These are phyloP conservation scores for Synodontis membranacea DNA, from an alignment of 2,113 vertebrate species.

Conservation along the genomic window DNA sequence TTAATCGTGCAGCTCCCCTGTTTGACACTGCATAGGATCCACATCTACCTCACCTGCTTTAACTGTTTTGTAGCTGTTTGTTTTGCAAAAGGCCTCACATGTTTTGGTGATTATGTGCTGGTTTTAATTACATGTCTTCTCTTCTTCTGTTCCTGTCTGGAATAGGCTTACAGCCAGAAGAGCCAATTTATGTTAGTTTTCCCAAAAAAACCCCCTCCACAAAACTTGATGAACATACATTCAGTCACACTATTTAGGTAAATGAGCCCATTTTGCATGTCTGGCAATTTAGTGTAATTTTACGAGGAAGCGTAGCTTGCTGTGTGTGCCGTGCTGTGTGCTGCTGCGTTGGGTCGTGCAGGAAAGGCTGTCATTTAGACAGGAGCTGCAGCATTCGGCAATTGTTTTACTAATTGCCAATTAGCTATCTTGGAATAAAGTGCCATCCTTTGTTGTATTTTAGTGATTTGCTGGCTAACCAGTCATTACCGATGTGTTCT, in stretches of 20 bases:
- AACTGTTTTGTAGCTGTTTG: neutral
- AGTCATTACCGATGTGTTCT: slow-evolving; percentile 50
- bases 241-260: slow-evolving; percentile 65
- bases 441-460: slow-evolving; percentile 57
- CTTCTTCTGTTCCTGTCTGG: slow-evolving; percentile 54
- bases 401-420: slow-evolving; percentile 69
- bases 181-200: slow-evolving; percentile 46
- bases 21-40: neutral
- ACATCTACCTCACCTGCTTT: neutral
- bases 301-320: slow-evolving; percentile 68
- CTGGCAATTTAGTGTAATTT: slow-evolving; percentile 68
- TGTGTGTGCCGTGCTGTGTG: slow-evolving; percentile 61
- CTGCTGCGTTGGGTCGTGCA: slow-evolving; percentile 53
- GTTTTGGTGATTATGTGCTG: slow-evolving; percentile 48
- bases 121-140: slow-evolving; percentile 59
- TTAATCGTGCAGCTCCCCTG: neutral
- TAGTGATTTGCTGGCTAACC: slow-evolving; percentile 54
- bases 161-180: slow-evolving; percentile 27
- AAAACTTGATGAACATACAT: slow-evolving; percentile 60
- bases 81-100: slow-evolving; percentile 28
- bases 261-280: slow-evolving; percentile 63
- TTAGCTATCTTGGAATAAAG: slow-evolving; percentile 63
- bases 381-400: slow-evolving; percentile 53
- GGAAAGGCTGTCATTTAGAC: slow-evolving; percentile 66
- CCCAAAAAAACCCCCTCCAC: slow-evolving; percentile 39